Percentiles rank a stretch among this genome's conserved stretches.
Evolutionary conservation across 92 coral and sea anemone genomes (phyloP).

Genomic region (Epizoanthus illoricatus): DNA sequence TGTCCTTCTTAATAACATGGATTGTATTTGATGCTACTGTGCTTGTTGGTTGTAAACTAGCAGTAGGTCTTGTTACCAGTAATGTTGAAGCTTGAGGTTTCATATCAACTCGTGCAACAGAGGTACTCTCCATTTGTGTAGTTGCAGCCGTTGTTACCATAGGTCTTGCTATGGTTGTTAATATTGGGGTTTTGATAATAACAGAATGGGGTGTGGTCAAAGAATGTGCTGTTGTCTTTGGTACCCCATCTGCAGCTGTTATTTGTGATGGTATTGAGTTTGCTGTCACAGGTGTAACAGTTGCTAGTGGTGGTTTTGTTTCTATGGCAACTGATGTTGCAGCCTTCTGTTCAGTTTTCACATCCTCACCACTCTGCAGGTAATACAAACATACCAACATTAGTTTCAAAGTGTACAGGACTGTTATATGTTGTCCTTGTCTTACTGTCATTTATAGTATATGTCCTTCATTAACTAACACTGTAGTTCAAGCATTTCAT

Average conservation of each 20-base stretch:
- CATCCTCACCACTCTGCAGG: conserved; percentile 28
- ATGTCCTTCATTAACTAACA: no score
- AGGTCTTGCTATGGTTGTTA: conserved; percentile 37
- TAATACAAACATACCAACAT: not conserved
- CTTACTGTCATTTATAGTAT: no score
- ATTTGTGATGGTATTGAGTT: conserved; percentile 37
- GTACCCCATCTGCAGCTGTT: conserved; percentile 17
- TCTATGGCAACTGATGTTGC: conserved; percentile 13
- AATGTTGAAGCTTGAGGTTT: conserved; percentile 38
- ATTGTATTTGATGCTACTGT: conserved; percentile 2
- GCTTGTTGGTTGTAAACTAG: conserved; percentile 3
- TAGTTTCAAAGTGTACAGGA: not conserved
- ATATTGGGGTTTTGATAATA: not conserved
- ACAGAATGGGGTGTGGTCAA: conserved; percentile 22
- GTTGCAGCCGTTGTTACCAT: conserved; percentile 59
- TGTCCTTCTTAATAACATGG: conserved; percentile 15
- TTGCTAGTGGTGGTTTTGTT: not conserved
- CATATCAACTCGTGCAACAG: conserved; percentile 53
- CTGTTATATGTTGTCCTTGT: no score
- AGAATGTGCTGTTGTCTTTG: not conserved
- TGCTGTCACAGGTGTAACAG: conserved; percentile 18
- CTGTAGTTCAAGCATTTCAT: no score
- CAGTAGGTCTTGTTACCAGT: conserved; percentile 38
- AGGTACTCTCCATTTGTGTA: conserved; percentile 76
- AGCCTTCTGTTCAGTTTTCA: conserved; percentile 20